phyloP scores from a whole-genome alignment of 1,140 invertebrate species.

The Branchinecta lindahli region DNA sequence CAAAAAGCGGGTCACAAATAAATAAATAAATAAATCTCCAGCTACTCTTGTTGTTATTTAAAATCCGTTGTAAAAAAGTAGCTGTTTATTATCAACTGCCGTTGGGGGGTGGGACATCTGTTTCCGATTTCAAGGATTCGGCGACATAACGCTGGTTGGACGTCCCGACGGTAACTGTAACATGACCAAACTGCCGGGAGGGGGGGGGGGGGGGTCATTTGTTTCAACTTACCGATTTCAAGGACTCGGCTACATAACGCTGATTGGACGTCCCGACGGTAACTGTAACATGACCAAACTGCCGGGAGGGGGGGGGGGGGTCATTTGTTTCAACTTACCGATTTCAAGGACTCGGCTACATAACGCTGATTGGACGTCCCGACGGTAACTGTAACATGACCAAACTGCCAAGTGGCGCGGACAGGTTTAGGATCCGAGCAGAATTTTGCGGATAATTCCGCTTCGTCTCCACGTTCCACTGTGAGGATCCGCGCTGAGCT shows the following conservation, averaged over 20 bases:
- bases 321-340: conserved; percentile 23
- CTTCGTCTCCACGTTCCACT: conserved; percentile 43
- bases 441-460: conserved; percentile 45
- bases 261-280: conserved; percentile 47
- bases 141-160: conserved; percentile 49
- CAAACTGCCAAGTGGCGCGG: conserved; percentile 64
- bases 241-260: conserved; percentile 49
- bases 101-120: too few species aligned
- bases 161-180: conserved; percentile 52
- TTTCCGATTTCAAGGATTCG: conserved; percentile 41
- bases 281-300: conserved; percentile 57
- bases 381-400: conserved; percentile 50
- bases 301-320: conserved; percentile 57
- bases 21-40: too few species aligned
- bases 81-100: too few species aligned
- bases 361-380: conserved; percentile 46
- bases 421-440: conserved; percentile 67
- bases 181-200: conserved; percentile 64
- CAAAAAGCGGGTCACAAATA: too few species aligned
- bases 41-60: too few species aligned
- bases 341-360: conserved; percentile 45
- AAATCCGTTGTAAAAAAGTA: too few species aligned
- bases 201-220: too few species aligned
- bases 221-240: conserved; percentile 31
- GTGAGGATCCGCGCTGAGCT: conserved; percentile 34